Evolutionary conservation across 2,797 vertebrate species (phyloP).

Genomic region (Labeo calbasu): DNA sequence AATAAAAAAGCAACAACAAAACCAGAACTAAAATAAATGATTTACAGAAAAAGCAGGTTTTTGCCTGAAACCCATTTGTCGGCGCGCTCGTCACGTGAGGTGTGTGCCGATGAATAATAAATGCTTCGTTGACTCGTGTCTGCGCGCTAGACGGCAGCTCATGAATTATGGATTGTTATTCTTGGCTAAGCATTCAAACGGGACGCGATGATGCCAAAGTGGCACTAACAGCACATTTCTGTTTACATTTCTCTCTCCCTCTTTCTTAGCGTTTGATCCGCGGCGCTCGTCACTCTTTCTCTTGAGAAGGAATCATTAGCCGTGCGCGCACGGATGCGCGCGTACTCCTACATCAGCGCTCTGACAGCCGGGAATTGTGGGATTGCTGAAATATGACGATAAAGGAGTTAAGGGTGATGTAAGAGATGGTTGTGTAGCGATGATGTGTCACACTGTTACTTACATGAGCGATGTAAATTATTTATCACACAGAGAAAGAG

Average conservation of each 20-base stretch:
- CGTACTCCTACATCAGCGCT: conserved; percentile 28
- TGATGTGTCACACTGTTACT: conserved; percentile 42
- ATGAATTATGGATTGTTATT: conserved; percentile 73
- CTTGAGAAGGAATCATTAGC: conserved; percentile 58
- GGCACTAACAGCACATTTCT: conserved; percentile 61
- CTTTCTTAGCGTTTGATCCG: conserved; percentile 53
- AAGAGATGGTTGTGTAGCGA: conserved; percentile 20
- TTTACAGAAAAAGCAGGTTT: conserved; percentile 21
- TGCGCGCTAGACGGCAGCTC: conserved; percentile 62
- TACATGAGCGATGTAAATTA: conserved; percentile 35
- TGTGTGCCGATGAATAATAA: conserved; percentile 70
- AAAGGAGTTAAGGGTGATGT: conserved; percentile 28
- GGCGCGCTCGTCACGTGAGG: conserved; percentile 64
- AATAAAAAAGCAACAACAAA: conserved; percentile 23
- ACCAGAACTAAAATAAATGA: conserved; percentile 20
- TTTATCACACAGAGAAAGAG: conserved; percentile 27
- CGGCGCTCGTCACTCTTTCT: conserved; percentile 36
- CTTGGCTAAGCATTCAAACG: conserved; percentile 64
- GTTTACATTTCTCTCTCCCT: conserved; percentile 51
- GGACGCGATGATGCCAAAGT: conserved; percentile 47
- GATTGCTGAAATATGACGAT: background rate
- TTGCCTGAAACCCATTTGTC: conserved; percentile 62
- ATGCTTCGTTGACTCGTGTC: conserved; percentile 64
- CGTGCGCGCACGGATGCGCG: background rate
- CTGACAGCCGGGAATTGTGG: background rate